Evolutionary conservation across 2,113 vertebrate species (phyloP).

Genomic region (Puffinus mauretanicus): DNA sequence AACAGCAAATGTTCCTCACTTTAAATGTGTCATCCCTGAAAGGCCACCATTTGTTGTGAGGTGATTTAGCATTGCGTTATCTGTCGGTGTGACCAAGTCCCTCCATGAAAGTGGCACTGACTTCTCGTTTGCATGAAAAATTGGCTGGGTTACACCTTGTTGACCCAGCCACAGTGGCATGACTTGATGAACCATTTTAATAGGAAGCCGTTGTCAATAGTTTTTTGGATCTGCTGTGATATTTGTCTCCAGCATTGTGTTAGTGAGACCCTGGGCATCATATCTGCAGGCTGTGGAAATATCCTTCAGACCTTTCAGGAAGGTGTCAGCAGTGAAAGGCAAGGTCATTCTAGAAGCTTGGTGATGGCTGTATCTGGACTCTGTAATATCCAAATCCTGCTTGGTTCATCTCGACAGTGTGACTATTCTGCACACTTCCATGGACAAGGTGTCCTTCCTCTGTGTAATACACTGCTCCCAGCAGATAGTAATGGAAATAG

Average conservation of each 20-base stretch:
- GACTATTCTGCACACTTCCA: not conserved
- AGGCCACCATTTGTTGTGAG: not conserved
- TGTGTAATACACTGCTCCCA: not conserved
- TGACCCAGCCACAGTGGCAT: not conserved
- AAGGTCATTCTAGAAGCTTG: not conserved
- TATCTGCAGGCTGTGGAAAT: not conserved
- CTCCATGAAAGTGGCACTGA: not conserved
- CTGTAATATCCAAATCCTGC: not conserved
- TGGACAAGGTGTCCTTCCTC: not conserved
- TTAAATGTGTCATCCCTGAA: not conserved
- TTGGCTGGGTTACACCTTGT: not conserved
- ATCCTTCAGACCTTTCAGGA: not conserved
- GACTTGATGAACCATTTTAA: not conserved
- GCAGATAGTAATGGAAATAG: not conserved
- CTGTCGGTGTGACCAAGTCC: not conserved
- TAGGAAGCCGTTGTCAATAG: not conserved
- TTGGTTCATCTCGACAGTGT: not conserved
- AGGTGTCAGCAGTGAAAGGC: not conserved
- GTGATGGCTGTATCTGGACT: not conserved
- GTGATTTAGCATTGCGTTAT: not conserved
- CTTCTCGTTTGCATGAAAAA: not conserved
- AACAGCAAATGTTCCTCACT: not conserved
- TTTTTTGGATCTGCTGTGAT: not conserved
- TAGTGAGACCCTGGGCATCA: not conserved
- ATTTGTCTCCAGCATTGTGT: not conserved